phyloP scores from a whole-genome alignment of 2,888 invertebrate species.

The Homarus gammarus region DNA sequence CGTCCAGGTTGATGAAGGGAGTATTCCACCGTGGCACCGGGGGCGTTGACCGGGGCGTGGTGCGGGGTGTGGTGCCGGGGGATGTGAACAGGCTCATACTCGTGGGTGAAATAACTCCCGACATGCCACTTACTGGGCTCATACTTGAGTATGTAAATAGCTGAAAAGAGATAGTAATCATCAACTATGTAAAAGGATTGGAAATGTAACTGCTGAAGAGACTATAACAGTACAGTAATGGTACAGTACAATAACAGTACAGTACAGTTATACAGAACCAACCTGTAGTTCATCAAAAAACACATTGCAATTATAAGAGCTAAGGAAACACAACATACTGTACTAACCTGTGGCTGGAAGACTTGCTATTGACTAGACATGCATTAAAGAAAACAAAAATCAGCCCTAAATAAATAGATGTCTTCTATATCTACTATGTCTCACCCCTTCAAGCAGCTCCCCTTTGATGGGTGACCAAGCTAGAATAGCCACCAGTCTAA shows the following conservation, averaged over 20 bases:
- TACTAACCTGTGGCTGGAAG: not conserved
- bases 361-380: too few species aligned
- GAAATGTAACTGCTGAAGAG: too few species aligned
- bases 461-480: too few species aligned
- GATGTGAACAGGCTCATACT: constrained; percentile 90
- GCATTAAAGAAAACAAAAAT: too few species aligned
- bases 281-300: too few species aligned
- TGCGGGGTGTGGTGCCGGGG: constrained; percentile 85
- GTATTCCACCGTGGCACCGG: constrained; percentile 86
- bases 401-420: too few species aligned
- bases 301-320: not conserved
- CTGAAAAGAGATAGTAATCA: constrained; percentile 81
- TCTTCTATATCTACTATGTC: too few species aligned
- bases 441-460: too few species aligned
- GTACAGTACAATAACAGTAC: too few species aligned
- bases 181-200: not conserved
- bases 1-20: constrained; percentile 93
- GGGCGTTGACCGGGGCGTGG: constrained; percentile 82
- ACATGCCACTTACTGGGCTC: constrained; percentile 80
- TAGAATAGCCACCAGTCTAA: too few species aligned
- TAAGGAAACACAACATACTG: not conserved
- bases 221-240: too few species aligned
- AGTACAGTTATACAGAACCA: too few species aligned
- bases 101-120: constrained; percentile 92
- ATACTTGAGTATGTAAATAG: constrained; percentile 92